Conservation (phyloP, 2,113 vertebrate species). For the Turnix velox region DNA sequence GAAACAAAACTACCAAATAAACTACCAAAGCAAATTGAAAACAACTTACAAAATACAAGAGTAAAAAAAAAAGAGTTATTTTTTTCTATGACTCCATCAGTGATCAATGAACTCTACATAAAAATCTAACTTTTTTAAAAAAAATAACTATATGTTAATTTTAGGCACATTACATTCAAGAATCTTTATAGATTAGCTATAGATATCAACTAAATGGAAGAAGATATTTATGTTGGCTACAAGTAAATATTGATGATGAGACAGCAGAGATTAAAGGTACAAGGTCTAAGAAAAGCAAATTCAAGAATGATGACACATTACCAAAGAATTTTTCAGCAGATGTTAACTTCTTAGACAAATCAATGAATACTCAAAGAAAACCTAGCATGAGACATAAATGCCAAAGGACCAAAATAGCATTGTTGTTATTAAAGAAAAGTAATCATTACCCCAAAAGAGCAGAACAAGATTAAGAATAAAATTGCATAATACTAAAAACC, state of each 20-base stretch:
- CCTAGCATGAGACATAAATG: background rate
- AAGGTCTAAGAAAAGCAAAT: background rate
- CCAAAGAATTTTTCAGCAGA: background rate
- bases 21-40: background rate
- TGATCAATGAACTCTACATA: background rate
- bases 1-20: background rate
- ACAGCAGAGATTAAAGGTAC: background rate
- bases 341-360: background rate
- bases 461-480: background rate
- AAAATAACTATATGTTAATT: background rate
- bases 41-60: background rate
- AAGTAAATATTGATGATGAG: background rate
- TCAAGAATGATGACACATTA: background rate
- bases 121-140: background rate
- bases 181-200: background rate
- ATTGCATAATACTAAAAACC: background rate
- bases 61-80: background rate
- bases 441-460: background rate
- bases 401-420: background rate
- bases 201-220: background rate
- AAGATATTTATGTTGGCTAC: background rate
- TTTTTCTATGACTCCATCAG: background rate
- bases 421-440: background rate
- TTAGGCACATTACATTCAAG: background rate
- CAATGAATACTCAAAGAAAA: background rate